Evolutionary conservation across 1,140 invertebrate genomes (phyloP).

Genomic region (Ectropis grisescens): DNA sequence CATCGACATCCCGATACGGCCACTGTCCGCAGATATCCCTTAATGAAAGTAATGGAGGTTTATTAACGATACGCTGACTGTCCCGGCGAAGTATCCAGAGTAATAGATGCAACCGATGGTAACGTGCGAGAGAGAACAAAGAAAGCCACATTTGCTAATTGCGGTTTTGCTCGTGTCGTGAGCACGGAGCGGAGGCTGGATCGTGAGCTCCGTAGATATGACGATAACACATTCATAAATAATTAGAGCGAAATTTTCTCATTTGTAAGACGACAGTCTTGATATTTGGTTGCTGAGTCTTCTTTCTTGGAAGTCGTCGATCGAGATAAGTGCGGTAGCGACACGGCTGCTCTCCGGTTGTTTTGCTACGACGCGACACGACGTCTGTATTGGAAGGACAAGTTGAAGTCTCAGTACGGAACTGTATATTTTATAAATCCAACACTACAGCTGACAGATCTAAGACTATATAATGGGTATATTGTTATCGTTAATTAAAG

Average conservation of each 20-base stretch:
- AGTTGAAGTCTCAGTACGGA: no score
- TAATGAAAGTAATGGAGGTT: slow-evolving; percentile 69
- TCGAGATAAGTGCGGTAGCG: slow-evolving; percentile 56
- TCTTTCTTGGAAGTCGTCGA: slow-evolving; percentile 56
- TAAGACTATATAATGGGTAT: no score
- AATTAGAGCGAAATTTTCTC: slow-evolving; percentile 70
- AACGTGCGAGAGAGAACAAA: slow-evolving; percentile 66
- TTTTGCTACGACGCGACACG: slow-evolving; percentile 33
- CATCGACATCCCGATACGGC: slow-evolving; percentile 43
- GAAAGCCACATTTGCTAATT: slow-evolving; percentile 69
- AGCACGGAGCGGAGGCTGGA: slow-evolving; percentile 53
- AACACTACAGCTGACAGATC: no score
- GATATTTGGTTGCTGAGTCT: slow-evolving; percentile 63
- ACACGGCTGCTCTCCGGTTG: slow-evolving; percentile 54
- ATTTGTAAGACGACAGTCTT: slow-evolving; percentile 68
- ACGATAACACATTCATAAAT: slow-evolving; percentile 71
- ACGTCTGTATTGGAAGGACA: no score
- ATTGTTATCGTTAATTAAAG: no score
- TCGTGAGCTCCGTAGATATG: slow-evolving; percentile 67
- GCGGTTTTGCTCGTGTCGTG: slow-evolving; percentile 66
- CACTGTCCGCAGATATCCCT: slow-evolving; percentile 57
- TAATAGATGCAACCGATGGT: slow-evolving; percentile 46
- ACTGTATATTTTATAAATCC: no score
- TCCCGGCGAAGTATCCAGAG: no score
- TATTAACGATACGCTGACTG: slow-evolving; percentile 55